Base-by-base conservation (phyloP, 2,888 invertebrate genomes). In the Hirudinaria manillensis region DNA sequence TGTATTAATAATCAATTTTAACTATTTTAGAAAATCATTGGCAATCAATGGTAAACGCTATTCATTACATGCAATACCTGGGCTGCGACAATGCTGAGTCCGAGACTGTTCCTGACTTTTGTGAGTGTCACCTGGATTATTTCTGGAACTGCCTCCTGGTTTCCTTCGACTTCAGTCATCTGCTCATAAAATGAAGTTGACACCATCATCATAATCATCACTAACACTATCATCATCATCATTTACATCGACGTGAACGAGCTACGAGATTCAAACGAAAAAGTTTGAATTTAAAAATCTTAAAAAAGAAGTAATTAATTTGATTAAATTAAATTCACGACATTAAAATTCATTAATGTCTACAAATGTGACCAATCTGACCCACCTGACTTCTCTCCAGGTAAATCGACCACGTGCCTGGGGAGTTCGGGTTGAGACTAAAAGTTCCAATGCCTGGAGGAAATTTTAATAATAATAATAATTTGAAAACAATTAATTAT, bases 81-180 rank as follows among this genome's bases (percentile, higher is more conserved):
- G 36, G 98, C 98, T 16, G 98, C 98, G 3, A 99, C 97, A 82
- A 99, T 99, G 83, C 96, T 97, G 81, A 99, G 89, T 19, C 99
- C 99, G 92, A 99, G 96, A 78, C 98, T 97, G 83, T 93, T 94
- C 78, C 92, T 91, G 82, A 94, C 93, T 87, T 98, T 97, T 84
- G 93, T 91, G 78, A 97, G 89, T 83, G 93, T 91, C 81, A 97
- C 93, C 75, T 92, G 89, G 83, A 93, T 91, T 77, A 24, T 24
- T 34, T 70, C 36, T n/a, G 36, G 34, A 1, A 13, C 36, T 13
- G 10, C 2, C 10, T 68, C 21, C 3, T 19, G 6, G 6, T 29
- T 68, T 27, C 29, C 68, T 24, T 68, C 68, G 29, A 7, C 61
- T 16, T 45, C 45, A 3, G 13, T 93, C 87, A 82, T 92, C 79